Evolutionary conservation across 2,113 vertebrate species (phyloP), one percentile per base, ranked within the genome.

Genomic region (Romanogobio albipinnatus): DNA sequence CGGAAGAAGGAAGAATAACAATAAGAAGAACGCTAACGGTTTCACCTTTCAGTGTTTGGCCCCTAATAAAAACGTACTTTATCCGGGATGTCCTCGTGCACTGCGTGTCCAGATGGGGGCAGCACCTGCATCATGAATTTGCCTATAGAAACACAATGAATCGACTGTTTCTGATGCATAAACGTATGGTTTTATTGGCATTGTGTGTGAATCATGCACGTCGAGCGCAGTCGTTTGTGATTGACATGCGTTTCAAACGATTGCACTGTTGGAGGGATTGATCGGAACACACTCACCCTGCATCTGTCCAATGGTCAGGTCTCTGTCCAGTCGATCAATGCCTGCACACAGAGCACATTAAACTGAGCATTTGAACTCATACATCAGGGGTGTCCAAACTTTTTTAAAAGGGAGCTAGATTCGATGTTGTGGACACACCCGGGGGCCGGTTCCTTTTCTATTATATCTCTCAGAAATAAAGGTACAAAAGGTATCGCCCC

Each of bases 111-210:
- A 94, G 93, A 90, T 8, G 87, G 92, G 76, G 93, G 92, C 90
- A 94, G 93, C 88, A 94, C 90, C 91, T 93, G 91, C 92, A 92
- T 91, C 90, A 93, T 93, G 86, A 94, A 93, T 91, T 91, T 92
- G 81, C 91, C 92, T 93, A 70, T 1, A 89, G 17, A 29, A 29
- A 29, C 29, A 29, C 29, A 29, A 29, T 29, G 1, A 29, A 29
- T 29, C 29, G 29, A 29, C 62, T 33, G 3, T 17, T 1, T 17
- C 1, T 49, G 47, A 49, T 13, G 47, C 33, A 49, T 4, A 49
- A 49, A 49, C 47, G 11, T 10, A 10, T 49, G 3, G 11, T 14
- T 49, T 14, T 47, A 10, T 47, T 36, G 4, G 2, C 62, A 33
- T 64, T 26, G 3, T 2, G 64, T 68, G 64, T 36, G 19, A 19